These are phyloP conservation scores for Eclectus roratus DNA, from an alignment of 2,113 vertebrate species.

Conservation along the genomic window DNA sequence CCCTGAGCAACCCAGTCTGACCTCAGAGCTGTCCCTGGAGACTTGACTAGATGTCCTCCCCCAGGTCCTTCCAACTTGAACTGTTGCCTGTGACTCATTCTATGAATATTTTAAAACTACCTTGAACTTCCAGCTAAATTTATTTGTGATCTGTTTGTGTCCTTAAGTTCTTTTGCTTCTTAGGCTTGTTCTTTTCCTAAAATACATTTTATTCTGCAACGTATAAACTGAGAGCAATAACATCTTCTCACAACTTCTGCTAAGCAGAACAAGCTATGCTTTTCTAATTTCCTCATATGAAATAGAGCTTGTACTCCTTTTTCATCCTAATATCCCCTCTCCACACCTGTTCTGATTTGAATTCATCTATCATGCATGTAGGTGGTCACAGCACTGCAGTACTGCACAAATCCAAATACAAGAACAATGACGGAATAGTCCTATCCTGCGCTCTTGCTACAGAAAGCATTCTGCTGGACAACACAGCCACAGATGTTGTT, in stretches of 20 bases:
- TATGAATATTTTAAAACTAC: slow-evolving; percentile 12
- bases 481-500: background rate
- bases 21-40: background rate
- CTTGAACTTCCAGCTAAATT: slow-evolving; percentile 8
- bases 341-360: background rate
- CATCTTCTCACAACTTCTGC: background rate
- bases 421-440: background rate
- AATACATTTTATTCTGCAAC: background rate
- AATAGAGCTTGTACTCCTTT: background rate
- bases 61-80: background rate
- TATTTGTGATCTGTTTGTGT: background rate
- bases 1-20: background rate
- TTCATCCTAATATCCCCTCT: background rate
- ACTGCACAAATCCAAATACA: background rate
- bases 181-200: background rate
- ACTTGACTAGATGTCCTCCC: background rate
- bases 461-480: background rate
- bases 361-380: background rate
- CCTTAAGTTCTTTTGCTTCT: background rate
- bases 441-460: background rate
- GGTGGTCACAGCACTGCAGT: background rate
- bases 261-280: background rate
- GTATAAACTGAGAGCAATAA: background rate
- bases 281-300: background rate
- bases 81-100: background rate